Evolutionary conservation across 2,113 vertebrate genomes (phyloP), one percentile per base, ranked within the genome.

Genomic region (Perccottus glenii): DNA sequence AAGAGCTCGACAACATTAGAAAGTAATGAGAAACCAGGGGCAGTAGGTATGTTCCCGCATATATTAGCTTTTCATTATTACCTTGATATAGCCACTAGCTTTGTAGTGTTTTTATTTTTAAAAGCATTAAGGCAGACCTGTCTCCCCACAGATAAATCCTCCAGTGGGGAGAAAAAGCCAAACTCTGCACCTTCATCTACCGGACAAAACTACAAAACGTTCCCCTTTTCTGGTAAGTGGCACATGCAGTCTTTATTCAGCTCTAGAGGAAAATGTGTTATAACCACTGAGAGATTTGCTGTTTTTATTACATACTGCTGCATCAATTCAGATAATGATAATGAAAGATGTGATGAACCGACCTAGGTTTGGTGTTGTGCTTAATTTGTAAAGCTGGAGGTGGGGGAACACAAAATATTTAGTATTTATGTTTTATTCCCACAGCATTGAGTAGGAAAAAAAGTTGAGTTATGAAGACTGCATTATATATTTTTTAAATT

Each of bases 201-300:
- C 6, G 62, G 64, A 0, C 86, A 67, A 8, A 85, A 59, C 47
- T 82, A 92, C 78, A 93, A 84, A 86, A 95, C 90, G 75, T 93
- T 94, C 66, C 91, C 87, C 64, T 93, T 94, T 63, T 89, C 90
- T 67, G 94, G 95, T 96, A 86, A 85, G 80, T 27, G 19, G 19
- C 9, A 8, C 64, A 6, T 11, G 9, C 14, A 52, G 2, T 1
- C 1, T 3, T 27, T 6, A n/a, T 12, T 16, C 5, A 2, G 11
- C 33, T 44, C 35, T 15, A 27, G 7, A 27, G 6, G 3, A 53
- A 38, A 49, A 43, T n/a, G 5, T 19, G 14, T 47, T 8, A 1
- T 44, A 11, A 65, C 58, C 12, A 49, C 40, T 64, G 6, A 45
- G 33, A 60, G 42, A 5, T 61, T 55, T 45, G n/a, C 36, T 55